phyloP scores from a whole-genome alignment of 2,888 invertebrate species.

The Morpho helenor region DNA sequence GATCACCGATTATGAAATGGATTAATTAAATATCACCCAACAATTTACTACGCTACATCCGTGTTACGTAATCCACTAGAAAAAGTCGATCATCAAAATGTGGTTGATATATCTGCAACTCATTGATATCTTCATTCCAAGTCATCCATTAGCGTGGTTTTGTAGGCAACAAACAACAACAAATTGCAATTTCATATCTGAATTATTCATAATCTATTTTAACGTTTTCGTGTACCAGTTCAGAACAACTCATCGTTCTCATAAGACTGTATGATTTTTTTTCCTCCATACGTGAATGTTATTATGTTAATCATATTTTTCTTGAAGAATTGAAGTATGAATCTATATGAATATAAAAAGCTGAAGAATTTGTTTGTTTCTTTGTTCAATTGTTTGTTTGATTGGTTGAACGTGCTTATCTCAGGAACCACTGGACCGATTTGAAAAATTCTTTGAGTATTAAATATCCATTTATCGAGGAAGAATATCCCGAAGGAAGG shows the following conservation, averaged over 20 bases:
- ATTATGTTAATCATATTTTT: slow-evolving; percentile 1
- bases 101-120: slow-evolving; percentile 12
- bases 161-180: slow-evolving; percentile 12
- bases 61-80: not conserved
- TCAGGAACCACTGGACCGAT: no score
- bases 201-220: slow-evolving; percentile 21
- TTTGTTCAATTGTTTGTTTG: no score
- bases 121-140: slow-evolving; percentile 8
- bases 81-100: slow-evolving; percentile 3
- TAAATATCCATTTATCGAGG: no score
- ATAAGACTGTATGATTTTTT: slow-evolving; percentile 6
- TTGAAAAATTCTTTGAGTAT: no score
- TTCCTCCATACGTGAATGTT: slow-evolving; percentile 1
- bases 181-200: slow-evolving; percentile 21
- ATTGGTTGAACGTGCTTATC: no score
- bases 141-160: slow-evolving; percentile 8
- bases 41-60: no score
- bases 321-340: no score
- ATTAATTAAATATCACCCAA: no score
- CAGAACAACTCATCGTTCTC: slow-evolving; percentile 3
- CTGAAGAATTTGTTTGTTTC: no score
- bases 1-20: no score
- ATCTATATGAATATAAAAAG: no score
- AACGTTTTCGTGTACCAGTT: slow-evolving; percentile 11
- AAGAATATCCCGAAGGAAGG: no score